phyloP scores from a whole-genome alignment of 2,888 invertebrate genomes.

The Brachyptera putata region DNA sequence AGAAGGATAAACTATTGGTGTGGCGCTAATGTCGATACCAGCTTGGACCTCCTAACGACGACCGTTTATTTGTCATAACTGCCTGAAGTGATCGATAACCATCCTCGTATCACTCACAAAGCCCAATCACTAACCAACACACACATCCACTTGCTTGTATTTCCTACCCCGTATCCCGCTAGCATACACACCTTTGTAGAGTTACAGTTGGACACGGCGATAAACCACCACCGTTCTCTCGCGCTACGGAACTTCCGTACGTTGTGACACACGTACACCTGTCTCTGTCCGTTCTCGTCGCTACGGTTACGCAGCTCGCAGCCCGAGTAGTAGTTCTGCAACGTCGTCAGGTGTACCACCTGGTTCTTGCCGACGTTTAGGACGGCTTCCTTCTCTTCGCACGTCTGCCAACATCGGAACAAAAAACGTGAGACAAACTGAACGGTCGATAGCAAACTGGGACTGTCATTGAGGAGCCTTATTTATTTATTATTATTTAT shows the following conservation, averaged over 20 bases:
- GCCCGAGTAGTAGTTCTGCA: conserved; percentile 55
- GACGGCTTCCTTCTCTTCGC: conserved; percentile 67
- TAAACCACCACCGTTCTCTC: conserved; percentile 92
- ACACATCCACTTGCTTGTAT: too few species aligned
- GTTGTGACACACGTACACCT: conserved; percentile 58
- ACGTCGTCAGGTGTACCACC: conserved; percentile 66
- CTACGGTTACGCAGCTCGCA: conserved; percentile 45
- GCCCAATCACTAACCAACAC: too few species aligned
- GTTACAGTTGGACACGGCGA: conserved; percentile 79
- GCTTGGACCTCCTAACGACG: too few species aligned
- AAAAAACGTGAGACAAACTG: background rate
- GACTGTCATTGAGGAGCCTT: too few species aligned
- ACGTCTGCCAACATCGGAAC: conserved; percentile 58
- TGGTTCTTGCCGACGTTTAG: conserved; percentile 70
- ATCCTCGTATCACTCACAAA: too few species aligned
- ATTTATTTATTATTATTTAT: too few species aligned
- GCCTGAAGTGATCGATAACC: too few species aligned
- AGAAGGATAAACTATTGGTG: too few species aligned
- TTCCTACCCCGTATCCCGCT: too few species aligned
- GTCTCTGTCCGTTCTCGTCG: conserved; percentile 37
- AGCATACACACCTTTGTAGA: conserved; percentile 42
- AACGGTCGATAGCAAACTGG: too few species aligned
- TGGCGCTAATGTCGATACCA: too few species aligned
- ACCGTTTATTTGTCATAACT: too few species aligned
- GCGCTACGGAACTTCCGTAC: conserved; percentile 70